Evolutionary conservation across 2,113 vertebrate species (phyloP).

Genomic region (Reinhardtius hippoglossoides): DNA sequence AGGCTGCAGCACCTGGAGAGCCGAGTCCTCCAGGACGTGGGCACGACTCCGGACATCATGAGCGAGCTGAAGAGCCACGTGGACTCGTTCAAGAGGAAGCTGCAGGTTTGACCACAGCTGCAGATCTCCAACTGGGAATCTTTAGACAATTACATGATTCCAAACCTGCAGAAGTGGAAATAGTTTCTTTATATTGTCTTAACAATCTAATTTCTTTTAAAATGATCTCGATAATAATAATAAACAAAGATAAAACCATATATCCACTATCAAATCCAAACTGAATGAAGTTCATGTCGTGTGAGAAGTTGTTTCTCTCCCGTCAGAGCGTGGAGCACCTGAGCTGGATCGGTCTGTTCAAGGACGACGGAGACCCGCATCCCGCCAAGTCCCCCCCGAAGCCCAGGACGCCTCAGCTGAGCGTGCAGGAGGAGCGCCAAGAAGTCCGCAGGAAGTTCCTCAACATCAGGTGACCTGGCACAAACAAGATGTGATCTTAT

Average conservation of each 20-base stretch:
- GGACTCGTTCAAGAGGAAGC: constrained; percentile 75
- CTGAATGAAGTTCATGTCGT: no score
- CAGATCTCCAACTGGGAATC: no score
- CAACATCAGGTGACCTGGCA: constrained; percentile 68
- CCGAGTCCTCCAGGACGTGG: constrained; percentile 54
- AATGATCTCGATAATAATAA: no score
- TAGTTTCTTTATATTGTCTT: no score
- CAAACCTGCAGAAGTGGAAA: no score
- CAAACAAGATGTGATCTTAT: no score
- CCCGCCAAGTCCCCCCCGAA: constrained; percentile 40
- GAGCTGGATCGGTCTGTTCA: constrained; percentile 79
- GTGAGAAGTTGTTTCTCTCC: no score
- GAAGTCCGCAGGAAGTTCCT: constrained; percentile 66
- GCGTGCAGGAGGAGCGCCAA: constrained; percentile 59
- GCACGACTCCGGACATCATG: constrained; percentile 55
- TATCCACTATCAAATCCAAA: no score
- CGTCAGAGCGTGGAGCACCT: constrained; percentile 72
- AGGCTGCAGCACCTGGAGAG: constrained; percentile 71
- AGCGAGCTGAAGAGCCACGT: constrained; percentile 70
- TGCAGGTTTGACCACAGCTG: constrained; percentile 56
- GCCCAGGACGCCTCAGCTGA: constrained; percentile 34
- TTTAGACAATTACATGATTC: no score
- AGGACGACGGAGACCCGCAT: constrained; percentile 45
- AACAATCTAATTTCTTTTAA: no score
- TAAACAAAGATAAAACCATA: no score